Percentiles rank a stretch among this genome's conserved stretches.
Conservation (phyloP, 2,888 invertebrate genomes). For the Adineta ricciae region DNA sequence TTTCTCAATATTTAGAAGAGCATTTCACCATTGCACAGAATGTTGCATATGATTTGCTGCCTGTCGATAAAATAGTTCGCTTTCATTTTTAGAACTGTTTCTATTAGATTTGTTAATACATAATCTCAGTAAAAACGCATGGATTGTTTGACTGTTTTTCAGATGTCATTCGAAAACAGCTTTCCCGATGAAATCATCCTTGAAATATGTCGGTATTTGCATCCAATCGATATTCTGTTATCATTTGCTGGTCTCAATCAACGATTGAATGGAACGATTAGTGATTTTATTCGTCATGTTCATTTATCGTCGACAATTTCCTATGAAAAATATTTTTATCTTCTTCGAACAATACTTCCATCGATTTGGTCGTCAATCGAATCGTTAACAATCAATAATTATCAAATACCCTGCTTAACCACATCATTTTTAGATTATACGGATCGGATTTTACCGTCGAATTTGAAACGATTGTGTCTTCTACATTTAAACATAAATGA, state of each 20-base stretch:
- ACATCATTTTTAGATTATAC: not conserved
- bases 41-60: not conserved
- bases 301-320: not conserved
- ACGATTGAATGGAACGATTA: not conserved
- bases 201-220: not conserved
- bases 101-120: too few species aligned
- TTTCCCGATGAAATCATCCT: not conserved
- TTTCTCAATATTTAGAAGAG: not conserved
- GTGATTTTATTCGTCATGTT: not conserved
- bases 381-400: not conserved
- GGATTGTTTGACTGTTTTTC: too few species aligned
- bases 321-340: not conserved
- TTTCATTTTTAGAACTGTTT: not conserved
- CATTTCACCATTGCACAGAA: not conserved
- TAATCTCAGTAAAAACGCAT: too few species aligned
- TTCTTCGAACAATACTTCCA: not conserved
- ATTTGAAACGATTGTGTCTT: not conserved
- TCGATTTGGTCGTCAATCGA: not conserved
- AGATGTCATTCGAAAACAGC: not conserved
- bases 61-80: not conserved
- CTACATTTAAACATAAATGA: not conserved
- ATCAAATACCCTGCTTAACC: not conserved
- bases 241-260: not conserved
- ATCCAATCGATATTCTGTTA: not conserved
- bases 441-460: not conserved